Evolutionary conservation across 30 jellyfish, hydroid and myxozoan species (phyloP), one percentile per base, ranked within the genome.

Genomic region (Rhopilema esculentum): DNA sequence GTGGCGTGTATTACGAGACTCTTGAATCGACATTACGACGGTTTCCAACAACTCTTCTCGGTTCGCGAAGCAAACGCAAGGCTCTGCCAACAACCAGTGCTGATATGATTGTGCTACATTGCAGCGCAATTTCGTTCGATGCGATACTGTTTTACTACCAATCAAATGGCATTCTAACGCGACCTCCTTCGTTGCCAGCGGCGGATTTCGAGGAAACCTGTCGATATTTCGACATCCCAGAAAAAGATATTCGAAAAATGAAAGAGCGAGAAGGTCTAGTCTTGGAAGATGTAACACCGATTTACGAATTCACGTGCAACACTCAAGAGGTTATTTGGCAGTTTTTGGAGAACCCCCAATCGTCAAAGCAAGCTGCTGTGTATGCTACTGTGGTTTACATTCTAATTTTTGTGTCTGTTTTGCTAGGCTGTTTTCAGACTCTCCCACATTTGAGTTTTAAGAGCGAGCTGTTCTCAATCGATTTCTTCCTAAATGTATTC

Each of bases 71-170:
- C 77, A 49, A 53, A 1, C 81, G 98, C n/a, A 61, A 48, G 69
- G 20, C 63, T 23, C 72, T 66, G 25, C 69, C 65, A 25, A 33
- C 30, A 25, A 19, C 87, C 40, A 69, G 27, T 18, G 22, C 86
- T 19, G 61, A 78, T 62, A 28, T 61, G 52, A 69, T 83, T 27
- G 26, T 1, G 21, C 65, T 93, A 20, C 81, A 83, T 2, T 72
- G 98, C 83, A 82, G 84, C 71, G 75, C 91, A 23, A 20, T 27
- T 16, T 20, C 96, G 19, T 93, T 93, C 64, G 98, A 93, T 26
- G 97, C 98, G 4, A 93, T 93, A 28, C 53, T 93, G 33, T 93
- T 93, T 33, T 93, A 87, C 49, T 93, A 93, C 64, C 98, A 93
- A 52, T 93, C 98, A 12, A 61, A 65, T 25, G 98, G 98, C 17